Evolutionary conservation across 1,140 invertebrate species (phyloP).

Genomic region (Microplitis mediator): DNA sequence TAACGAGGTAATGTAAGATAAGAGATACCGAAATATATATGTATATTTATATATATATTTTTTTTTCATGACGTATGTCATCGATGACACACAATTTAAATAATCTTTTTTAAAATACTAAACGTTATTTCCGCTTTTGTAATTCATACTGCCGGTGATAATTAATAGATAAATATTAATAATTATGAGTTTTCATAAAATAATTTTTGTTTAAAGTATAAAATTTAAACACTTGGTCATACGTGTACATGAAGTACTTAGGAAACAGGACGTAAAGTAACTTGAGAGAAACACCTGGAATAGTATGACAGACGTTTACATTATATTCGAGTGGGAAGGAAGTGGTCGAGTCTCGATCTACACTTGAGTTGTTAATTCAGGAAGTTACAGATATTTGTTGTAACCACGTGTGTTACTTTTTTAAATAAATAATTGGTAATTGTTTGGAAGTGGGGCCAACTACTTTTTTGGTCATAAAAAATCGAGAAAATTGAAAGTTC

Average conservation of each 20-base stretch:
- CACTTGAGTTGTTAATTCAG: not conserved
- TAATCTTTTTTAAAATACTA: too few species aligned
- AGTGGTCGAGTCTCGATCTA: conserved; percentile 1
- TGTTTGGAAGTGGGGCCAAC: too few species aligned
- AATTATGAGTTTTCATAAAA: too few species aligned
- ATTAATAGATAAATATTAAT: not conserved
- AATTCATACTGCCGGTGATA: too few species aligned
- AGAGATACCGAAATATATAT: too few species aligned
- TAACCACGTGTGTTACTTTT: not conserved
- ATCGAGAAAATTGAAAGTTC: too few species aligned
- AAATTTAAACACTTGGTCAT: too few species aligned
- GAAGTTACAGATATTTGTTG: not conserved
- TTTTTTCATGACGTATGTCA: too few species aligned
- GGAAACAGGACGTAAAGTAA: conserved; percentile 6
- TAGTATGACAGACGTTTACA: conserved; percentile 1
- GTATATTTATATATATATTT: too few species aligned
- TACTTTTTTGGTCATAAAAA: too few species aligned
- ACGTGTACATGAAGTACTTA: not conserved
- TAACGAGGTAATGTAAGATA: not conserved
- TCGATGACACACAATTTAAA: too few species aligned
- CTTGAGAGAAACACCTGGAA: conserved; percentile 17
- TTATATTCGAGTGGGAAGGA: conserved; percentile 8
- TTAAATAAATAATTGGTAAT: not conserved
- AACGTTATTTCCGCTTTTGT: too few species aligned
- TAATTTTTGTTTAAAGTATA: not conserved